Percentiles rank a stretch among this genome's conserved stretches.
phyloP scores from a whole-genome alignment of 2,797 vertebrate species.

The Lagodon rhomboides region DNA sequence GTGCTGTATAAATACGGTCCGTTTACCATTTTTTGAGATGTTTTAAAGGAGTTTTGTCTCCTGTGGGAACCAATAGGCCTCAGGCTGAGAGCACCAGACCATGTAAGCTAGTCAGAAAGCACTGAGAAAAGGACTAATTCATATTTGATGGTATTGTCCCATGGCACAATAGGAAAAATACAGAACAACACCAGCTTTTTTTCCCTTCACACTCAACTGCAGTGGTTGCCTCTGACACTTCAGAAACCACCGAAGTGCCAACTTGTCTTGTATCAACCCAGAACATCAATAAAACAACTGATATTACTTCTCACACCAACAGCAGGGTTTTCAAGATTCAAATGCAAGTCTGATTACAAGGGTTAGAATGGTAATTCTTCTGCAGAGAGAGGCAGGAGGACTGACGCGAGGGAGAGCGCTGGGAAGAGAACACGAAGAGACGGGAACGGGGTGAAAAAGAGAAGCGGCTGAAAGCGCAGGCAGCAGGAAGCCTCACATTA shows the following conservation, averaged over 20 bases:
- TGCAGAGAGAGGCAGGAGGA: not conserved
- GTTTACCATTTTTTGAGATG: no score
- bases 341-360: not conserved
- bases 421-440: conserved; percentile 9
- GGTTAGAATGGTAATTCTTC: conserved; percentile 14
- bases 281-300: conserved; percentile 4
- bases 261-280: not conserved
- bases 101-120: no score
- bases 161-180: no score
- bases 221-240: no score
- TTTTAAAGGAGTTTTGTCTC: no score
- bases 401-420: conserved; percentile 1
- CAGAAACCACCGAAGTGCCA: not conserved
- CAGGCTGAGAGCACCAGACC: no score
- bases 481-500: conserved; percentile 27
- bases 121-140: no score
- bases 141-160: no score
- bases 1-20: no score
- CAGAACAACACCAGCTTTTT: no score
- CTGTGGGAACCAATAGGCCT: no score
- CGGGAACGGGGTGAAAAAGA: not conserved
- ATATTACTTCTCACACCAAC: not conserved
- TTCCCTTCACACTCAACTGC: no score
- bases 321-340: not conserved
- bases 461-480: conserved; percentile 6